phyloP scores from a whole-genome alignment of 2,888 invertebrate species.

The Clunio marinus region DNA sequence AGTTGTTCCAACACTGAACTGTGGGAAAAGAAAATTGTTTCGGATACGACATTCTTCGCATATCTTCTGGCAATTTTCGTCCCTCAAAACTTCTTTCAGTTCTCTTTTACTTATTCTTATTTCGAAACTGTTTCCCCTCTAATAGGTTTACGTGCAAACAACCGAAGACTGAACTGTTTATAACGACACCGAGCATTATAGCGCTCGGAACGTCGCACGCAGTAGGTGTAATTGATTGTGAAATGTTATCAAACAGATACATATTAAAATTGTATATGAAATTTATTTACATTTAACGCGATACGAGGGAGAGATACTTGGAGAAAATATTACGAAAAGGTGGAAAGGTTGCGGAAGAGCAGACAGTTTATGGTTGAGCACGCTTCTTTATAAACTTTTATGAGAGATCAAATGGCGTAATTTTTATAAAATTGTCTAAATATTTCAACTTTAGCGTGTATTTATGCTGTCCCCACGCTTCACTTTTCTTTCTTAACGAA shows the following conservation, averaged over 20 bases:
- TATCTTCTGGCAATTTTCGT: background rate
- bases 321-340: background rate
- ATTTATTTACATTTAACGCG: background rate
- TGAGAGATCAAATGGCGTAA: background rate
- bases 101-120: no score
- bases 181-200: background rate
- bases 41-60: background rate
- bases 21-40: background rate
- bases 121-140: background rate
- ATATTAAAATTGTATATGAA: conserved; percentile 1
- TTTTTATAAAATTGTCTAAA: background rate
- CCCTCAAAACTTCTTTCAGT: no score
- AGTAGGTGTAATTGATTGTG: conserved; percentile 24
- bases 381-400: background rate
- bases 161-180: background rate
- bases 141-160: background rate
- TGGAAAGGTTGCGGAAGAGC: background rate
- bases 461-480: background rate
- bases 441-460: background rate
- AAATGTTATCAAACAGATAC: conserved; percentile 17
- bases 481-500: background rate
- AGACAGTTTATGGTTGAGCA: background rate
- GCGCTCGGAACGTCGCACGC: background rate
- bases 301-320: background rate
- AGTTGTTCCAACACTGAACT: background rate